Evolutionary conservation across 2,888 invertebrate species (phyloP), one percentile per base, ranked within the genome.

Genomic region (Abrostola triplasia): DNA sequence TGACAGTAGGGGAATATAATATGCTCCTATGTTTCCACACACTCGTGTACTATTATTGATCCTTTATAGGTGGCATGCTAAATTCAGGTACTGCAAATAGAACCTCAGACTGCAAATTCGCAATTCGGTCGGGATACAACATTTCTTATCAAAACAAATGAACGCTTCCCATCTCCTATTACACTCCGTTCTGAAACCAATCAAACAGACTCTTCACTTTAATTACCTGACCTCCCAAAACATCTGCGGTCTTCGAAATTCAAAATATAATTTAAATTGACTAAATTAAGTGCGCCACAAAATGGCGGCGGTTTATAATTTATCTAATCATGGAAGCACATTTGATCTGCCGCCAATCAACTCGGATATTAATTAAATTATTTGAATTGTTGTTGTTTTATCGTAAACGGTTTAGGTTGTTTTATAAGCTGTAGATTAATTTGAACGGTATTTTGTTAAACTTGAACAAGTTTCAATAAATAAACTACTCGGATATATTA

Each of bases 181-280:
- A 36, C 37, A 42, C 44, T 53, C 60, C 38, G 24, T 63, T 62
- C 66, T 67, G 37, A 71, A 74, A 66, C 53, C 69, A 73, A 80
- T 79, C 70, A 80, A 53, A 71, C 73, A 76, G 70, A 64, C 80
- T 77, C 78, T 77, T 75, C 81, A 76, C 75, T 85, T 90, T 87
- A 88, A 90, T 90, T 89, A 86, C 79, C 79, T 77, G 77, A 75
- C 73, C 76, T 70, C 77, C 64, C 67, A 64, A 77, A 87, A 84
- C 91, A 90, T 85, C 90, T 91, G 90, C 79, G 89, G 83, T 85
- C 73, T 69, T 65, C 58, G 55, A 59, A 78, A 79, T 67, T 70
- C 62, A 61, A 80, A 73, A 81, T 70, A 82, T 83, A 83, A 87
- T 85, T 86, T 81, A 80, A 79, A 84, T 81, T 79, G 73, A 73